Evolutionary conservation across 2,113 vertebrate genomes (phyloP), one percentile per base, ranked within the genome.

Genomic region (Cryptoleucopteryx plumbea): DNA sequence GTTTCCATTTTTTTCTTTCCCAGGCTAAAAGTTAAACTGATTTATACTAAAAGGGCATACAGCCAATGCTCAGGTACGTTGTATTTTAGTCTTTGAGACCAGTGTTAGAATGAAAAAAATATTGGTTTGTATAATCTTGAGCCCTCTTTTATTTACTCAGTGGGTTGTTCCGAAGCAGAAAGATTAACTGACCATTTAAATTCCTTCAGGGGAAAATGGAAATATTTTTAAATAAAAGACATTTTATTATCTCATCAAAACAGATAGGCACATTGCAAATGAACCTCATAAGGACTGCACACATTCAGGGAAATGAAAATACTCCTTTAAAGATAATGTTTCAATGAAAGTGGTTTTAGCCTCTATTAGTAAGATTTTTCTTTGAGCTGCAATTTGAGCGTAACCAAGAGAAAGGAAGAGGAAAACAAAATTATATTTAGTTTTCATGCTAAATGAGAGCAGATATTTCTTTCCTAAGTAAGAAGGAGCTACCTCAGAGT

Each of bases 21-120:
- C 96, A 94, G 92, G 95, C 96, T 95, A 97, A 90, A 97, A 98
- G 98, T 98, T 98, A 98, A 98, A 97, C 96, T 98, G 98, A 98
- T 98, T 97, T 83, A 88, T 80, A 94, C 96, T 93, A 97, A 96
- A 89, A 98, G 93, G 65, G 92, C 88, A 94, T 52, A 15, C 3
- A 63, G 86, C 58, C 18, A 9, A 58, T 40, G 90, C 96, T 91
- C 97, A 97, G 97, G 97, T 97, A 70, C 61, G 93, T 48, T 77
- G 55, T 71, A 26, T 78, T 65, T 91, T 45, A 55, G 78, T 87
- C 97, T 66, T 75, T 0, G 4, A 94, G 88, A 97, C 94, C 82
- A 83, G 90, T 79, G 43, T 56, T 27, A 36, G 82, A 92, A 90
- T 36, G 84, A 40, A 86, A 78, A 80, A 92, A 97, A 79, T 62